Base-by-base conservation (phyloP, 2,797 vertebrate species). In the Bradypodion pumilum region DNA sequence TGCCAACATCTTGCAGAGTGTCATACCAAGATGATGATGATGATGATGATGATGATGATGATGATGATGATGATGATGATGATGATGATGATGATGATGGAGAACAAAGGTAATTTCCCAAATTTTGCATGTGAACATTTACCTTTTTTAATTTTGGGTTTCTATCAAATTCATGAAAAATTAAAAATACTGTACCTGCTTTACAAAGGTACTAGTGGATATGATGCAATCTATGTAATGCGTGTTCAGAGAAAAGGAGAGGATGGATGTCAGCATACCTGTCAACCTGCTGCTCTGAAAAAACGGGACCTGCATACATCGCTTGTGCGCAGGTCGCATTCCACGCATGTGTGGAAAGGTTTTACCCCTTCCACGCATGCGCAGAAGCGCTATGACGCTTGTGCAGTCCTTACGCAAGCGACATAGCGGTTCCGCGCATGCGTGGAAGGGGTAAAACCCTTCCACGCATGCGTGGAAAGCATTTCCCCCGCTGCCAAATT, bases 91-190 rank as follows among this genome's bases (percentile, higher is more conserved):
- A 75, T 56, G n/a, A 49, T 40, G 56, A 52, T 62, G 42, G 80
- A 84, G n/a, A n/a, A n/a, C n/a, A n/a, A 76, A 77, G 27, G 68
- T 84, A 80, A 72, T 81, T 81, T 63, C 44, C n/a, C 46, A 63
- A 70, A 72, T 81, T 81, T 52, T 65, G n/a, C 46, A 63, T 16
- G 29, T 63, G 16, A 74, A 63, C n/a, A 62, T 12, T 62, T 32
- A 44, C 42, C 56, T 49, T 76, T 85, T 80, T 70, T 82, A 65
- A 82, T 32, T 85, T 75, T 83, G 80, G 56, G 76, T 66, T 81
- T 83, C 79, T 88, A 52, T 60, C 23, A 89, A 65, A 82, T 83
- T 84, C 46, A 79, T 69, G 82, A 56, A 84, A 88, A 78, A 32
- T n/a, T n/a, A 27, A 60, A 83, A 19, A 6, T 80, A 35, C 79